Conservation (phyloP, 2,888 invertebrate species). For the Melanchra persicariae region DNA sequence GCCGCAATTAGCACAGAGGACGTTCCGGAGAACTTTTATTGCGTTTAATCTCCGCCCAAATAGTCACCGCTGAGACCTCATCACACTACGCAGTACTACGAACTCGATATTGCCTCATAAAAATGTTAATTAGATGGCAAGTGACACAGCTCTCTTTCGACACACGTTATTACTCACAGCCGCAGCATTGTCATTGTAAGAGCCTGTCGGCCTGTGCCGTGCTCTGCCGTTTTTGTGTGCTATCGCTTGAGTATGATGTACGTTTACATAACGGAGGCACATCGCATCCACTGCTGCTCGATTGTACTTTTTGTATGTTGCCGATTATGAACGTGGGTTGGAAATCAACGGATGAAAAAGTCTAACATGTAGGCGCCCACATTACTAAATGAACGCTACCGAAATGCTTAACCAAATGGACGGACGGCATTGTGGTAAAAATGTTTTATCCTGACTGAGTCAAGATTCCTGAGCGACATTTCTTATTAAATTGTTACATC, state of each 20-base stretch:
- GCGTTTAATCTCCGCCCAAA: conserved; percentile 76
- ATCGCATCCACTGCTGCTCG: conserved; percentile 31
- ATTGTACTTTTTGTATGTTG: conserved; percentile 48
- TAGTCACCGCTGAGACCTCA: conserved; percentile 55
- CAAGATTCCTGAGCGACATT: conserved; percentile 23
- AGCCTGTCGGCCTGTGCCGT: conserved; percentile 35
- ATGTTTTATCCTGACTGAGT: conserved; percentile 22
- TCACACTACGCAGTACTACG: conserved; percentile 56
- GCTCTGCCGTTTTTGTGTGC: conserved; percentile 55
- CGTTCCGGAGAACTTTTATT: conserved; percentile 82
- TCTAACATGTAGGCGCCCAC: conserved; percentile 40
- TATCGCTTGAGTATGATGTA: conserved; percentile 43
- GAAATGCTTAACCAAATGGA: conserved; percentile 41
- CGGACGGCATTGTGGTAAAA: conserved; percentile 21
- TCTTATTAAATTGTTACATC: conserved; percentile 17
- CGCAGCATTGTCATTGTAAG: conserved; percentile 56
- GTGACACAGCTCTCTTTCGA: conserved; percentile 64
- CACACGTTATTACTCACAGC: conserved; percentile 65
- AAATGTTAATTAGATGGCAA: conserved; percentile 72
- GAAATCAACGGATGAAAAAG: conserved; percentile 42
- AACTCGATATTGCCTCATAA: conserved; percentile 66
- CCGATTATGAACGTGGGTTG: conserved; percentile 53
- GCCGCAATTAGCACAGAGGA: conserved; percentile 82
- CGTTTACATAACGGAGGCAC: conserved; percentile 50
- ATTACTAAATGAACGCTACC: conserved; percentile 39